Evolutionary conservation across 2,888 invertebrate species (phyloP), one percentile per base, ranked within the genome.

Genomic region (Drosophila greeni): DNA sequence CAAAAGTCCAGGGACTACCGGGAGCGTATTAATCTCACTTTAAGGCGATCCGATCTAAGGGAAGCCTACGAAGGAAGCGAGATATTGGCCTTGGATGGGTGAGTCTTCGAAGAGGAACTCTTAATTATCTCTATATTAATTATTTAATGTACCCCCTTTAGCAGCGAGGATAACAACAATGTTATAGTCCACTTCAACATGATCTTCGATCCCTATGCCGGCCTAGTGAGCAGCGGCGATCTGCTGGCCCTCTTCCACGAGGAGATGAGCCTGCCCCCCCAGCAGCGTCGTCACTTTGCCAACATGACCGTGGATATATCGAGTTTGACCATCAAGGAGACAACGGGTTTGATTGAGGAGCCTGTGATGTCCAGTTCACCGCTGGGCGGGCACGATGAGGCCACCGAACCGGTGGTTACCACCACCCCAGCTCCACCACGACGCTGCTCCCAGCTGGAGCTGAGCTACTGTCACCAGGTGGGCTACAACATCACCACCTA

Each of bases 41-140:
- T 95, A 86, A 91, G 92, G 60, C 91, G 93, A 76, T 95, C 95
- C 56, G 91, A 93, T 76, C 90, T 95, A 36, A 91, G 93, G 72
- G 92, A 94, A 74, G 93, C 95, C 60, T 96, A 95, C 87, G 91
- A 94, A 66, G 92, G 93, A 23, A 93, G 94, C 29, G 96, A 96
- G 86, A 93, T 96, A 59, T 90, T 96, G 53, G 96, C 96, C 23
- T 91, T 96, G 53, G 96, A 96, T 88, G 95, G 94, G 95, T 95
- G 90, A 91, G 91, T 39, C 4, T 7, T 49, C 5, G 7, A 12
- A 5, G 5, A 16, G 4, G 7, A 18, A 11, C 1, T 11, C 1
- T 11, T 11, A 29, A 29, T 3, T n/a, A 4, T 11, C 26, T 26
- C n/a, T n/a, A 43, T 12, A 3, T 3, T 20, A 39, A 20, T 20